Evolutionary conservation across 30 jellyfish, hydroid and myxozoan genomes (phyloP).

Genomic region (Hydractinia symbiolongicarpus): DNA sequence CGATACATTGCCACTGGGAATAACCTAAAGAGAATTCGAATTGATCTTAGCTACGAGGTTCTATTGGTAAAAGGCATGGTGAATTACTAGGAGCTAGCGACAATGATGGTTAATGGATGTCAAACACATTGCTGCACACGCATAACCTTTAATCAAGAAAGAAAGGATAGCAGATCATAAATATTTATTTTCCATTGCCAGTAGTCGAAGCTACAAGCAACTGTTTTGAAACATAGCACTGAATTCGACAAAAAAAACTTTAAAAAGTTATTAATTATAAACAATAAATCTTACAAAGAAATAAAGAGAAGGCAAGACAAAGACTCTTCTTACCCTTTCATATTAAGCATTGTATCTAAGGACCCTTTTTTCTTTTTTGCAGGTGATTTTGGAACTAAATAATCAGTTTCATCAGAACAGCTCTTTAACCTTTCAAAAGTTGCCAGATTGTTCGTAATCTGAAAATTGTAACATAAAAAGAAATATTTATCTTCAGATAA

Average conservation of each 20-base stretch:
- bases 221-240: no score
- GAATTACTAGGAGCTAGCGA: no score
- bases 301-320: no score
- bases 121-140: not conserved
- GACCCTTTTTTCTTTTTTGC: constrained; percentile 26
- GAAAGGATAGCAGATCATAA: no score
- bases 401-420: constrained; percentile 30
- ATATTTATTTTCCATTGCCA: no score
- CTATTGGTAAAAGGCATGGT: not conserved
- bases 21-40: not conserved
- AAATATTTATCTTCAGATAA: not conserved
- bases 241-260: no score
- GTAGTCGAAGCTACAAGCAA: no score
- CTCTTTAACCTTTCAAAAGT: constrained; percentile 32
- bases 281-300: no score
- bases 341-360: not conserved
- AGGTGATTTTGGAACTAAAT: constrained; percentile 39
- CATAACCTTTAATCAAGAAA: no score
- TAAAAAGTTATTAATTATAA: no score
- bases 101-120: not conserved
- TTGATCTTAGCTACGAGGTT: not conserved
- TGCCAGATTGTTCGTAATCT: constrained; percentile 31
- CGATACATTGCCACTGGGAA: not conserved
- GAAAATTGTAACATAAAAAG: not conserved
- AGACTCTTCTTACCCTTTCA: not conserved